phyloP scores from a whole-genome alignment of 2,797 vertebrate genomes.

The Rhynchotus rufescens region DNA sequence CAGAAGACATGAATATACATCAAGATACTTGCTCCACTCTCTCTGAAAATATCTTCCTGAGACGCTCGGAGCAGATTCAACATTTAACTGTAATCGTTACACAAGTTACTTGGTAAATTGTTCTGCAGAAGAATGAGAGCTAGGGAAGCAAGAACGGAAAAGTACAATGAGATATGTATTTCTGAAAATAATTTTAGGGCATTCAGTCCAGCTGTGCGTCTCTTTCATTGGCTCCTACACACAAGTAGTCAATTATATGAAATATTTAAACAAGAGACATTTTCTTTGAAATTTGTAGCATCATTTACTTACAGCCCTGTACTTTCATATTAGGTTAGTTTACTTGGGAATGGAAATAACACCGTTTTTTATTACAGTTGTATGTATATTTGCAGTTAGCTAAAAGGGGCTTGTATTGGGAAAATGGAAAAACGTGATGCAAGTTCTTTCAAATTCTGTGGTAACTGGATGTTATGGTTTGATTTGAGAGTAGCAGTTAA shows the following conservation, averaged over 20 bases:
- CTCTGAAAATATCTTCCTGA: slow-evolving; percentile 19
- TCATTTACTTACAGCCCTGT: slow-evolving; percentile 25
- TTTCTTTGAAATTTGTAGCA: slow-evolving; percentile 37
- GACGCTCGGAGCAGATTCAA: slow-evolving; percentile 5
- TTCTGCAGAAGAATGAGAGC: slow-evolving; percentile 34
- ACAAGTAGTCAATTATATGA: slow-evolving; percentile 50
- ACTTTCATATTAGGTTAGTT: slow-evolving; percentile 44
- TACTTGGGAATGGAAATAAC: slow-evolving; percentile 33
- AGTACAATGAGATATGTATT: slow-evolving; percentile 53
- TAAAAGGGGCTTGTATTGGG: neutral
- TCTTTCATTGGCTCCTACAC: slow-evolving; percentile 45
- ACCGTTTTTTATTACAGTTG: slow-evolving; percentile 13
- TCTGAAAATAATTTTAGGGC: slow-evolving; percentile 55
- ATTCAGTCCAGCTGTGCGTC: slow-evolving; percentile 38
- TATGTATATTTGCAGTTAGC: neutral
- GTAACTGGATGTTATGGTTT: slow-evolving; percentile 17
- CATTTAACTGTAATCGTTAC: neutral
- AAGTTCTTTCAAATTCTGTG: slow-evolving; percentile 5
- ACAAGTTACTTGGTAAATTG: slow-evolving; percentile 36
- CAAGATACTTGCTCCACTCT: neutral
- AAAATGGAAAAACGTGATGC: neutral
- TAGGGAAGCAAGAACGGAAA: slow-evolving; percentile 32
- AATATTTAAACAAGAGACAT: slow-evolving; percentile 58
- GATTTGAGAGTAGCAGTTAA: slow-evolving; percentile 2
- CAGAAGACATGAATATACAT: slow-evolving; percentile 36